Base-by-base conservation (phyloP, 2,113 vertebrate genomes). In the Pycnonotus jocosus region DNA sequence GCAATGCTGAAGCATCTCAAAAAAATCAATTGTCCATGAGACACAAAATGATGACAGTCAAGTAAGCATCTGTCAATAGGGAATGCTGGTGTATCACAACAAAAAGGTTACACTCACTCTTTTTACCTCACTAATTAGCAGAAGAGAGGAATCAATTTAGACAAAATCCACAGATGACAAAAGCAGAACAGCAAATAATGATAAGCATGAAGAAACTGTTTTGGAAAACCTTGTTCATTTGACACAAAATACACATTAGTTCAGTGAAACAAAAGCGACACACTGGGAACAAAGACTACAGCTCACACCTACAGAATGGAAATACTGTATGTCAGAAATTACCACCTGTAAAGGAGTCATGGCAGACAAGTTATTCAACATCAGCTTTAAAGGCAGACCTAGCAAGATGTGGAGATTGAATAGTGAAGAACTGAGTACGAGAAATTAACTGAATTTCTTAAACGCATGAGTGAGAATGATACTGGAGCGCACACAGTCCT, bases 171-270 rank as follows among this genome's bases (percentile, higher is more conserved):
- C 58, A 56, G 68, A 79, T 37, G 57, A 90, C 70, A 96, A 92
- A 88, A 94, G 62, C 71, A 82, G 62, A 92, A 77, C n/a, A 80
- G 81, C 30, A 85, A 93, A 80, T 93, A 93, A 90, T 2, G 22
- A 47, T 54, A 89, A 81, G 47, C 30, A 78, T 18, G 37, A 92
- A 73, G 74, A 92, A 96, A 90, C 2, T 50, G 53, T 45, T 90
- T 93, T 72, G 45, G 66, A 57, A 80, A 92, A 92, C 37, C 31
- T 28, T 38, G 48, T 61, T 87, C 37, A 71, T 56, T 72, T 65
- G 60, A 82, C 90, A 81, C 47, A 87, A 93, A 92, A 93, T 44
- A 56, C 23, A n/a, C 4, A 23, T 81, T 65, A 68, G 48, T 35
- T 65, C 28, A 76, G 62, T 0, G 0, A 82, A 87, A 83, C 60